phyloP scores from a whole-genome alignment of 2,888 invertebrate genomes.

The Busseola fusca region DNA sequence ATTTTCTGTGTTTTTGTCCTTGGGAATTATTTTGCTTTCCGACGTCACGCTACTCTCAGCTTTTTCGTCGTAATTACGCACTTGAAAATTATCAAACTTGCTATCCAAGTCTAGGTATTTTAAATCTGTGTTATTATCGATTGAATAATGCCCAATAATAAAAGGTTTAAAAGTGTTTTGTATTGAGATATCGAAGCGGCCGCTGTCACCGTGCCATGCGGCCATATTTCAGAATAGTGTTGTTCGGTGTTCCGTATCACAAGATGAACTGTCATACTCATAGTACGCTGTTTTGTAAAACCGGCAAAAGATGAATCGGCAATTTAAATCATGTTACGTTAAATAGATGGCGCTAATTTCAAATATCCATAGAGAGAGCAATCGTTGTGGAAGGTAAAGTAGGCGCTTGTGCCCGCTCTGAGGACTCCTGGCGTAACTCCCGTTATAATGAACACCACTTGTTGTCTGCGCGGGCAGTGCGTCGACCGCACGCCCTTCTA shows the following conservation, averaged over 20 bases:
- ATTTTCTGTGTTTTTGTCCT: constrained; percentile 66
- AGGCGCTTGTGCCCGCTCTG: constrained; percentile 76
- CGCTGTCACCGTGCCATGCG: constrained; percentile 81
- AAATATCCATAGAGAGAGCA: constrained; percentile 68
- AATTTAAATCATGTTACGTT: constrained; percentile 32
- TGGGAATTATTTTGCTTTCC: constrained; percentile 66
- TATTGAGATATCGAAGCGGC: constrained; percentile 61
- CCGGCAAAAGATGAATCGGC: constrained; percentile 61
- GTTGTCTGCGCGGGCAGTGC: constrained; percentile 88
- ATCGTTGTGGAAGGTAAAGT: constrained; percentile 72
- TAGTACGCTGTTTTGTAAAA: constrained; percentile 51
- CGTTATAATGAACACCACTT: constrained; percentile 87
- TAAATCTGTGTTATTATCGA: constrained; percentile 56
- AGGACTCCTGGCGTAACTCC: constrained; percentile 86
- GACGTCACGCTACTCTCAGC: constrained; percentile 66
- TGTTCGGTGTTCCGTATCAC: constrained; percentile 60
- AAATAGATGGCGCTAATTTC: constrained; percentile 78
- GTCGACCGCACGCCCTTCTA: constrained; percentile 87
- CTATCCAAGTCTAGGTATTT: constrained; percentile 59
- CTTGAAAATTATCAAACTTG: constrained; percentile 59
- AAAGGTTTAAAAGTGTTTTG: constrained; percentile 54
- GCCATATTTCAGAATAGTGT: constrained; percentile 79
- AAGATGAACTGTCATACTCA: constrained; percentile 51
- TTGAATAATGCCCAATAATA: constrained; percentile 58
- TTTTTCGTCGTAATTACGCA: constrained; percentile 61